Base-by-base conservation (phyloP, 2,797 vertebrate species). In the Hippocampus kuda region DNA sequence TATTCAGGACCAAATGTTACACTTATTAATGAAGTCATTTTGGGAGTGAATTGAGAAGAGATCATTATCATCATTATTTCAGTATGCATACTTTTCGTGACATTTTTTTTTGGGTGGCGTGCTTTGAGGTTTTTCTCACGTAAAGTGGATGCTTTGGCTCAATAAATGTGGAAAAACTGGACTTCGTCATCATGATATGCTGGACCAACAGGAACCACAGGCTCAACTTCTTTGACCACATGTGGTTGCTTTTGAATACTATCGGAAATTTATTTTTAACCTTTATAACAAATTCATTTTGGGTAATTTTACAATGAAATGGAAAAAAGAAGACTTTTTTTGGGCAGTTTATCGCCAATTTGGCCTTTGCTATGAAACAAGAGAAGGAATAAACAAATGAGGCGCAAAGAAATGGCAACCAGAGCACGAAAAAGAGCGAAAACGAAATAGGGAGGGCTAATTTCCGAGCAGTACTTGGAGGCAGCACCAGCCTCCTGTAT, bases 401-500 rank as follows among this genome's bases (percentile, higher is more conserved):
- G 6, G 3, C 10, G 1, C 15, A 8, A 48, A 51, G 26, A 13
- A 38, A 1, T 18, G 15, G 2, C 20, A 10, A 12, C 2, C 10
- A 5, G 2, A 5, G 6, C 41, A 24, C 5, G 56, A 53, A 26
- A 38, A 13, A 1, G 22, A 24, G 11, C 0, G 4, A 4, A 44
- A 54, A 54, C 1, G 41, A 12, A 38, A 20, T n/a, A 34, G 51
- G 68, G 18, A 38, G 20, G 3, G 59, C 13, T 70, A 20, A 61
- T 81, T 85, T 86, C 78, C 83, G 78, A 83, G 79, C 20, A 0
- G 42, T 5, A 1, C 63, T 0, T 85, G 82, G 84, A 87, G 46
- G 85, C 75, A 76, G 34, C 84, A 75, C 2, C 79, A 77, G 75
- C 77, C 81, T 79, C 77, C 78, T 72, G 75, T 77, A 70, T 78